Evolutionary conservation across 1,140 invertebrate genomes (phyloP).

Genomic region (Anastatus disparis): DNA sequence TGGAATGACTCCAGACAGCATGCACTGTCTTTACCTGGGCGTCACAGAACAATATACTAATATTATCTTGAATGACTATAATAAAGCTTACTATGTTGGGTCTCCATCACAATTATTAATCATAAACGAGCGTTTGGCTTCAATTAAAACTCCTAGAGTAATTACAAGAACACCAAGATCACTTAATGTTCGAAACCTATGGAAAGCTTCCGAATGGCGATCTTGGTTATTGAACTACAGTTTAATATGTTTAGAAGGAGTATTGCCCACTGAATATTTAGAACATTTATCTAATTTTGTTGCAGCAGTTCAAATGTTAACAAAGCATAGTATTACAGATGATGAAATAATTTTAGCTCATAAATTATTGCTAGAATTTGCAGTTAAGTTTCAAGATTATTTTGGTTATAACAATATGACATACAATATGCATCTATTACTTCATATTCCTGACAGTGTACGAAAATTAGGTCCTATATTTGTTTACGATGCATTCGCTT

Average conservation of each 20-base stretch:
- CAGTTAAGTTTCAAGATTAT: too few species aligned
- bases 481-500: slow-evolving; percentile 37
- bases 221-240: slow-evolving; percentile 43
- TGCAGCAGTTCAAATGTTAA: slow-evolving; percentile 24
- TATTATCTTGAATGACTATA: slow-evolving; percentile 18
- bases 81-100: slow-evolving; percentile 41
- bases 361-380: too few species aligned
- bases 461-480: slow-evolving; percentile 41
- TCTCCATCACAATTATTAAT: slow-evolving; percentile 8
- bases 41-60: slow-evolving; percentile 39
- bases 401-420: too few species aligned
- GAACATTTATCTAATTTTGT: slow-evolving; percentile 31
- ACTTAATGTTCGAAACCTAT: slow-evolving; percentile 23
- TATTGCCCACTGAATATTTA: slow-evolving; percentile 43
- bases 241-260: slow-evolving; percentile 39
- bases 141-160: slow-evolving; percentile 32
- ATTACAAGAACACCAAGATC: slow-evolving; percentile 39
- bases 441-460: too few species aligned
- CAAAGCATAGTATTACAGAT: slow-evolving; percentile 26
- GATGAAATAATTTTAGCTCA: too few species aligned
- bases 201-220: slow-evolving; percentile 45
- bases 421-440: too few species aligned
- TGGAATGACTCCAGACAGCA: slow-evolving; percentile 38
- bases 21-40: slow-evolving; percentile 42
- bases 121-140: slow-evolving; percentile 33